phyloP scores from a whole-genome alignment of 2,797 vertebrate species.

The Oophaga sylvatica region DNA sequence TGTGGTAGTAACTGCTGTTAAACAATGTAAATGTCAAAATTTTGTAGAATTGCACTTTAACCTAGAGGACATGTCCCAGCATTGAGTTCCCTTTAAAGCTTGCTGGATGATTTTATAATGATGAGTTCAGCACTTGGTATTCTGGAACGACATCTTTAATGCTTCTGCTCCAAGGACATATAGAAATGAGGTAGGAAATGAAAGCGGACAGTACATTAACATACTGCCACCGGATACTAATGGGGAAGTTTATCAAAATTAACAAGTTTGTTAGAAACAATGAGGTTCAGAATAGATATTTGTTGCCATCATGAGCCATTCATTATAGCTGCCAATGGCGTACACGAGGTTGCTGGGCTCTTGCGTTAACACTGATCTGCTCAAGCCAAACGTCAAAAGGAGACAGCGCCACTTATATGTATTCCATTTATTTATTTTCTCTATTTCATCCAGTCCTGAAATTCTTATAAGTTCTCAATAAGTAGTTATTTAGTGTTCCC shows the following conservation, averaged over 20 bases:
- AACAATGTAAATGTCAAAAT: neutral
- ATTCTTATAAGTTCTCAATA: too few relatives aligned
- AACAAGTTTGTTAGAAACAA: slow-evolving; percentile 40
- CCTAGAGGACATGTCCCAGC: neutral
- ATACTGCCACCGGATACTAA: slow-evolving; percentile 29
- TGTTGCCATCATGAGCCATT: neutral
- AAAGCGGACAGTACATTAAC: slow-evolving; percentile 47
- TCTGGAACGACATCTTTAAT: neutral
- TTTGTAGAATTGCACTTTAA: neutral
- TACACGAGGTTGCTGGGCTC: neutral
- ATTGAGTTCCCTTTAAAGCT: neutral
- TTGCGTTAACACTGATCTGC: neutral
- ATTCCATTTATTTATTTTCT: too few relatives aligned
- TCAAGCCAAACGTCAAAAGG: neutral
- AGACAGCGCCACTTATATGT: neutral
- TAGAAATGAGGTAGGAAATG: slow-evolving; percentile 30
- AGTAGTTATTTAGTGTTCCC: too few relatives aligned
- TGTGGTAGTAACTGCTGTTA: neutral
- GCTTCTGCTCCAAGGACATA: slow-evolving; percentile 18
- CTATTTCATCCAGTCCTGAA: too few relatives aligned
- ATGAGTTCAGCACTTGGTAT: neutral
- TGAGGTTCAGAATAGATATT: slow-evolving; percentile 24
- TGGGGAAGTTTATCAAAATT: slow-evolving; percentile 42
- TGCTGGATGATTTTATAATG: neutral
- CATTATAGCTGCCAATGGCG: neutral